phyloP scores from a whole-genome alignment of 1,140 invertebrate genomes.

The Monomorium pharaonis region DNA sequence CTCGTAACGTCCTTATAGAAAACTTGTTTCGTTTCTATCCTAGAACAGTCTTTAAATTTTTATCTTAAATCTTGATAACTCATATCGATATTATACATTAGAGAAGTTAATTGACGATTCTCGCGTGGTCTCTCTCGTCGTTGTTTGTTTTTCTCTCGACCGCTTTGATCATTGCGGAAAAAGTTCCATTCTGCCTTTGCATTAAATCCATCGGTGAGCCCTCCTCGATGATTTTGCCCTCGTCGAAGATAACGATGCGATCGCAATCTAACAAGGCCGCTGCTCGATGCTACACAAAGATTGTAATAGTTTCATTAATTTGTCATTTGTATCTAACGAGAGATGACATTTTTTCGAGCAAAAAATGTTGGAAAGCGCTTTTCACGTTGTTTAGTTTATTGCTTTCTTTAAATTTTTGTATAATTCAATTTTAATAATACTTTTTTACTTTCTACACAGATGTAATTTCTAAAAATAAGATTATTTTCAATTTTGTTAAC shows the following conservation, averaged over 20 bases:
- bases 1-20: not conserved
- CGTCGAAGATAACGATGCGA: constrained; percentile 91
- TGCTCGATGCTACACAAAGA: constrained; percentile 89
- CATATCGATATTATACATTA: not conserved
- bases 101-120: not conserved
- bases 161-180: constrained; percentile 82
- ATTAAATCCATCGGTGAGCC: constrained; percentile 89
- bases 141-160: constrained; percentile 62
- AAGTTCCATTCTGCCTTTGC: constrained; percentile 85
- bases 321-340: constrained; percentile 1
- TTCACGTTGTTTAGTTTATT: not conserved
- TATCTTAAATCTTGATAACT: not conserved
- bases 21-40: not conserved
- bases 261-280: constrained; percentile 92
- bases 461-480: no score
- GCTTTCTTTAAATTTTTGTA: not conserved
- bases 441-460: no score
- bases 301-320: not conserved
- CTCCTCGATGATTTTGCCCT: constrained; percentile 91
- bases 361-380: not conserved
- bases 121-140: not conserved
- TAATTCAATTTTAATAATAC: not conserved
- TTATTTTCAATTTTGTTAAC: not conserved
- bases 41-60: constrained; percentile 40
- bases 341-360: not conserved